These are phyloP conservation scores for Cliona cf. orientalis DNA, from an alignment of 37 sponge, comb jelly and placozoan species.

Conservation along the genomic window DNA sequence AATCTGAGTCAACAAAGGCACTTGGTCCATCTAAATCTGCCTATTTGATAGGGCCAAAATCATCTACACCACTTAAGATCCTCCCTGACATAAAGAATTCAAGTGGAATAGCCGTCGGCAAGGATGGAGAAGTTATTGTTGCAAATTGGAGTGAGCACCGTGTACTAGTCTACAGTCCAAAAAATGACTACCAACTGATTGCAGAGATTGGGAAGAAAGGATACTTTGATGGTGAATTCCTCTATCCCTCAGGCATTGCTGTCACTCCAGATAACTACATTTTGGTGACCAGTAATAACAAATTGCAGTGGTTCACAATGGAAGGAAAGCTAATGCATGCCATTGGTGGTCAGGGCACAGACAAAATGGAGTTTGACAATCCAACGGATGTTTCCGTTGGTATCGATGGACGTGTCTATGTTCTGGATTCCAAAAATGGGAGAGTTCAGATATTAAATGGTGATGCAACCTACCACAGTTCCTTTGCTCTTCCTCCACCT, in stretches of 20 bases:
- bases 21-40: not conserved
- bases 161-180: not conserved
- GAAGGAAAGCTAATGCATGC: conserved; percentile 13
- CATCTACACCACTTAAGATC: conserved; percentile 5
- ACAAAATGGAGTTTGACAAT: not conserved
- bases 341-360: not conserved
- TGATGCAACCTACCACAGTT: not conserved
- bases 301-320: conserved; percentile 17
- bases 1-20: not conserved
- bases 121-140: conserved; percentile 7
- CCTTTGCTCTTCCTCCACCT: not conserved
- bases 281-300: conserved; percentile 12
- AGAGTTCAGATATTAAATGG: conserved; percentile 11
- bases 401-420: not conserved
- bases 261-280: conserved; percentile 20
- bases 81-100: conserved; percentile 29
- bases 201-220: conserved; percentile 11
- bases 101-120: conserved; percentile 15
- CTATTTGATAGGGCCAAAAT: conserved; percentile 1
- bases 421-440: not conserved
- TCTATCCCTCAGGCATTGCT: not conserved
- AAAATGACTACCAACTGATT: not conserved
- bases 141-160: not conserved
- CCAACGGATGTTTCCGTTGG: conserved; percentile 3
- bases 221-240: not conserved